Base-by-base conservation (phyloP, 2,113 vertebrate genomes). In the Gobiocypris rarus region DNA sequence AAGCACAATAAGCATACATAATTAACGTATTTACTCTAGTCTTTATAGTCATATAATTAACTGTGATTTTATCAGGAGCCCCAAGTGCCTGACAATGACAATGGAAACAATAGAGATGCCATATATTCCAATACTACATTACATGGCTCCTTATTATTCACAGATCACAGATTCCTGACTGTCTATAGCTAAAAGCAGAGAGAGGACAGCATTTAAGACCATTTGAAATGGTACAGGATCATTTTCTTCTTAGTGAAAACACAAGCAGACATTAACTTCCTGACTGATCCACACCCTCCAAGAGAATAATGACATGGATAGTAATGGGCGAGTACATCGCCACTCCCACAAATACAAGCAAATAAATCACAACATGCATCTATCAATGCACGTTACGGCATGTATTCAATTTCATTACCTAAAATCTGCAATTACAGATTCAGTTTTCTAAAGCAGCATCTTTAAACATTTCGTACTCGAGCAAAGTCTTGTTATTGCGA, bases 51-150 rank as follows among this genome's bases (percentile, higher is more conserved):
- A 17, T 24, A 8, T 26, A 50, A 24, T 48, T 22, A 28, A 13
- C 28, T 14, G 11, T 54, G n/a, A 41, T 70, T 54, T 38, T 15
- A 38, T 54, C 31, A 56, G 19, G 45, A 13, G 10, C 26, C 3
- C 52, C 43, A 69, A 41, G n/a, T 84, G 59, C 48, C 28, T 69
- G 50, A 69, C 83, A 65, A 26, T n/a, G 58, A 77, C 74, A 77
- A 84, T 76, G 45, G 83, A 84, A 70, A 84, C 74, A 84, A 84
- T 54, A 67, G 83, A 48, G 43, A 52, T 28, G 2, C 48, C 24
- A 52, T 17, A 31, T 83, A 48, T 45, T 45, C 24, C 45, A 34
- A 34, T 31, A 50, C 61, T 50, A 19, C 43, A 43, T 19, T 13
- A 75, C 8, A 50, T 17, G 43, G 4, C 1, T 26, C 6, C 9